A percentile compares a stretch with the other conserved stretches of the same genome.
phyloP scores from a whole-genome alignment of 2,888 invertebrate genomes.

The Coelinius sp. region DNA sequence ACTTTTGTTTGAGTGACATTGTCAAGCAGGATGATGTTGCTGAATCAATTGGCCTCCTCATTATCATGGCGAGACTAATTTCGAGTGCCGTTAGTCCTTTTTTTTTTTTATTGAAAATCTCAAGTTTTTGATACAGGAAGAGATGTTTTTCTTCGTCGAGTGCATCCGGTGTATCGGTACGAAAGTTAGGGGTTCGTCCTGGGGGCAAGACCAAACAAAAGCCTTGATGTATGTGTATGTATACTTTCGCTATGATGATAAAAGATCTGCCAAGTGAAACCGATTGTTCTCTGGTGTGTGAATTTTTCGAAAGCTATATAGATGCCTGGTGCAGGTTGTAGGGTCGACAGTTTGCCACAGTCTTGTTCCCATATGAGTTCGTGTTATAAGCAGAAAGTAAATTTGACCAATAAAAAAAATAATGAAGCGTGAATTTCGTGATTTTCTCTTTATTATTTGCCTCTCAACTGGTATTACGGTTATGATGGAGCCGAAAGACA shows the following conservation, averaged over 20 bases:
- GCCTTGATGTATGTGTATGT: slow-evolving; percentile 30
- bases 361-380: slow-evolving; percentile 29
- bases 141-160: slow-evolving; percentile 40
- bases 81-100: neutral
- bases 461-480: slow-evolving; percentile 59
- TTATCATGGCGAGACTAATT: slow-evolving; percentile 34
- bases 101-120: neutral
- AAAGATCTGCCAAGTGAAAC: slow-evolving; percentile 64
- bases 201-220: slow-evolving; percentile 40
- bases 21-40: neutral
- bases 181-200: slow-evolving; percentile 19
- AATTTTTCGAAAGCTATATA: slow-evolving; percentile 65
- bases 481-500: slow-evolving; percentile 59
- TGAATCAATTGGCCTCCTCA: neutral
- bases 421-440: slow-evolving; percentile 56
- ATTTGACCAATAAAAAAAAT: neutral
- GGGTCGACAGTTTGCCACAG: slow-evolving; percentile 59
- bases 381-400: neutral
- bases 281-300: slow-evolving; percentile 67
- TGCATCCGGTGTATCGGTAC: slow-evolving; percentile 66
- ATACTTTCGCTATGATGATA: slow-evolving; percentile 49
- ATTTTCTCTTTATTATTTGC: slow-evolving; percentile 52
- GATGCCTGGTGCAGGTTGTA: slow-evolving; percentile 49
- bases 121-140: slow-evolving; percentile 9
- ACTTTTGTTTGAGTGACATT: slow-evolving; percentile 7